Evolutionary conservation across 2,888 invertebrate species (phyloP), one percentile per base, ranked within the genome.

Genomic region (Formica aserva): DNA sequence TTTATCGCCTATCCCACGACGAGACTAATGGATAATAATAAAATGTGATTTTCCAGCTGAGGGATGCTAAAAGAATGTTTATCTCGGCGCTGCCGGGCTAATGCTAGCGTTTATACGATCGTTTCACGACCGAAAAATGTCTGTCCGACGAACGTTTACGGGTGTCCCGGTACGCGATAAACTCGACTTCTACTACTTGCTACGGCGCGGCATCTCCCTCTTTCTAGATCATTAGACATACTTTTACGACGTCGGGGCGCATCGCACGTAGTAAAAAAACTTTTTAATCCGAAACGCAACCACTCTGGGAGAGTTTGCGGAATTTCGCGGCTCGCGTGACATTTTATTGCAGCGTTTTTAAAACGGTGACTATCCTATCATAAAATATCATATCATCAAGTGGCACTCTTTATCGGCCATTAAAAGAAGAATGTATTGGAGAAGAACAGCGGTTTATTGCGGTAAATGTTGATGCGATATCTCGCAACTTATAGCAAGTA

Each of bases 1-100:
- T 80, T 72, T 80, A 72, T 78, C 71, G 63, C 11, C 32, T 45
- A 52, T 29, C 77, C 35, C 83, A 35, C 29, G 45, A 35, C 45
- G n/a, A 69, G 80, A 63, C 72, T 85, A 85, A 85, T 71, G 84
- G 85, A 74, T 74, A 80, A 84, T 85, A 85, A 84, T 84, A 85
- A 84, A 85, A 85, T 67, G 85, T 71, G 85, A 85, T 84, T 85
- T 84, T 62, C 78, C 41, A 74, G 48, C 71, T 22, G 26, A 45
- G 45, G 38, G 45, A 52, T 75, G 75, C 38, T 66, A 32, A 72
- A 85, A 69, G 78, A 85, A 85, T 76, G 86, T 86, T 86, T 86
- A 85, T 82, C 84, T 71, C 60, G 75, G 29, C 52, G 72, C 62
- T 78, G 57, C 8, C 57, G 63, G 45, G 67, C 66, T 66, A 52